Percentiles rank a stretch among this genome's conserved stretches.
phyloP scores from a whole-genome alignment of 2,888 invertebrate species.

The Platycheirus albimanus region DNA sequence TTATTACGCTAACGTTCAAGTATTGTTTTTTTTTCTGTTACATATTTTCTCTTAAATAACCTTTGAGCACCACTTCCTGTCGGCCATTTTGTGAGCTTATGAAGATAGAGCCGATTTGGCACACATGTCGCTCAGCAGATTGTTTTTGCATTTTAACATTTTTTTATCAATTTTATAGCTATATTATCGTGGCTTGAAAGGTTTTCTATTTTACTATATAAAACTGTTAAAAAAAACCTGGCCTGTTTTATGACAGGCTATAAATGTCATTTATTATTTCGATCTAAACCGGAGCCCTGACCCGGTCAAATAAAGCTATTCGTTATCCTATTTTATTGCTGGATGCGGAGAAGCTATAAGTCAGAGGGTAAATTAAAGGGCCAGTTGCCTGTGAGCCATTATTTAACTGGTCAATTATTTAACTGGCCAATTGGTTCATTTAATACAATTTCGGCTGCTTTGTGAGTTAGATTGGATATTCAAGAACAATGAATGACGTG shows the following conservation, averaged over 20 bases:
- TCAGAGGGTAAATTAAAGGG: neutral
- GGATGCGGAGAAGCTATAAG: constrained; percentile 15
- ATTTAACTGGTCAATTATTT: too few species aligned
- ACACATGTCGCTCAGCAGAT: constrained; percentile 2
- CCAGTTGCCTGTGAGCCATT: constrained; percentile 1
- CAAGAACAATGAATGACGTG: constrained; percentile 45
- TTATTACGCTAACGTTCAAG: constrained; percentile 61
- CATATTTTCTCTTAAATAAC: too few species aligned
- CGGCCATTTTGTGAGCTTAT: too few species aligned
- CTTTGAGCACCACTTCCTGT: too few species aligned
- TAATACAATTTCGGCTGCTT: constrained; percentile 41
- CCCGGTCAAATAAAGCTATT: constrained; percentile 54
- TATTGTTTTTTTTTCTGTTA: constrained; percentile 35
- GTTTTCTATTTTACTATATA: constrained; percentile 22
- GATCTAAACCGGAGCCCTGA: constrained; percentile 51
- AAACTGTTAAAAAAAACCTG: too few species aligned
- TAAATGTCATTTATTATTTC: constrained; percentile 65
- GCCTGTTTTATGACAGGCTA: constrained; percentile 54
- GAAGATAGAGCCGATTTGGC: constrained; percentile 47
- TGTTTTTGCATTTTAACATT: too few species aligned
- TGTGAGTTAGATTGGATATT: too few species aligned
- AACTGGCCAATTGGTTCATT: constrained; percentile 70
- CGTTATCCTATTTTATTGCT: constrained; percentile 2
- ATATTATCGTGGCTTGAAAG: constrained; percentile 35
- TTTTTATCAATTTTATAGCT: too few species aligned